A percentile compares a stretch with the other conserved stretches of the same genome.
Evolutionary conservation across 1,140 invertebrate species (phyloP).

Genomic region (Ceratitis capitata): DNA sequence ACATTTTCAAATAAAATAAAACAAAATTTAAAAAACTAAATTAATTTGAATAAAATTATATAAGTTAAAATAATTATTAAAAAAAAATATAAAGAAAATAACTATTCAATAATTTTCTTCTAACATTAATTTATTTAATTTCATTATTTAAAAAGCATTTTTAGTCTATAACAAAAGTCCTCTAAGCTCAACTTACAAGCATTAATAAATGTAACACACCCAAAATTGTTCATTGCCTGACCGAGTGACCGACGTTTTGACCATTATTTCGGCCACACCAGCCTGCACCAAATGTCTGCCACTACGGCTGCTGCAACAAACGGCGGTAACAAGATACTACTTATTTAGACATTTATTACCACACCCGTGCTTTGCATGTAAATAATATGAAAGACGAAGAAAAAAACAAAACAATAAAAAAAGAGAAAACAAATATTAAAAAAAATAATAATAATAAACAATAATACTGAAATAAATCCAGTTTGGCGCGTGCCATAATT

Average conservation of each 20-base stretch:
- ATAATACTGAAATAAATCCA: neutral
- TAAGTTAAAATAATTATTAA: too few relatives aligned
- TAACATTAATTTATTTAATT: too few relatives aligned
- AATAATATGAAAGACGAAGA: neutral
- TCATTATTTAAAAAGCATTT: too few relatives aligned
- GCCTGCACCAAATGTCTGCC: conserved; percentile 1
- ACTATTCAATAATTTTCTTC: too few relatives aligned
- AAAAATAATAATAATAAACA: neutral
- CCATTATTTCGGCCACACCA: conserved; percentile 19
- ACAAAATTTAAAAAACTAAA: too few relatives aligned
- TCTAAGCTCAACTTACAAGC: too few relatives aligned
- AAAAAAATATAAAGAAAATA: too few relatives aligned
- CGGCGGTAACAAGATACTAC: conserved; percentile 19
- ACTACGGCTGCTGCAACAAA: neutral
- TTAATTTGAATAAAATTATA: too few relatives aligned
- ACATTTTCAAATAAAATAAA: too few relatives aligned
- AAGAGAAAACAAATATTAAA: neutral
- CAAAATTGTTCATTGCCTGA: neutral
- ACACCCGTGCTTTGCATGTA: conserved; percentile 21
- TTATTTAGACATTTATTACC: neutral
- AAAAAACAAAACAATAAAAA: neutral
- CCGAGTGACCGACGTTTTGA: conserved; percentile 4
- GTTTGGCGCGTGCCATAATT: conserved; percentile 19
- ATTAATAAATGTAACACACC: neutral
- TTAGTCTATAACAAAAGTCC: too few relatives aligned